These are phyloP conservation scores for Coturnix japonica DNA, from an alignment of 2,113 vertebrate species.

Conservation along the genomic window DNA sequence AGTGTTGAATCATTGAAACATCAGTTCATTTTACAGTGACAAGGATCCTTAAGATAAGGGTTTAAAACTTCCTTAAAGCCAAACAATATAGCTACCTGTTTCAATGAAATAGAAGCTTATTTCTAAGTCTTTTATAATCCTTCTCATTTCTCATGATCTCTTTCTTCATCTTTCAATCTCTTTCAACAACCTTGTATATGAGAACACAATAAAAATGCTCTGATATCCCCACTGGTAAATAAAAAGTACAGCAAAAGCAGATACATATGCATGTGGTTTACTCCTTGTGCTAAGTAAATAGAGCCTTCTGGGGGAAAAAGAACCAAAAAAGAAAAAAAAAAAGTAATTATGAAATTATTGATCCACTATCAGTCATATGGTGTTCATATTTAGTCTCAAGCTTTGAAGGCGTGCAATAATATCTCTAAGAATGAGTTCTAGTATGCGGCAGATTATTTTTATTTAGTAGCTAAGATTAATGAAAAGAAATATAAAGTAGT, in stretches of 20 bases:
- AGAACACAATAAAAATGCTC: slow-evolving; percentile 39
- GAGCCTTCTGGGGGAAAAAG: background rate
- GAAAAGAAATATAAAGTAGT: background rate
- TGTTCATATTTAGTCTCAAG: background rate
- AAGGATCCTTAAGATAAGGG: slow-evolving; percentile 66
- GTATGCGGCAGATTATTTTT: background rate
- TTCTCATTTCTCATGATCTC: slow-evolving; percentile 66
- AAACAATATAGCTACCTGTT: slow-evolving; percentile 55
- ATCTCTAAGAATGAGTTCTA: background rate
- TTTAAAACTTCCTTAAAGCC: slow-evolving; percentile 64
- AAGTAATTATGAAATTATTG: slow-evolving; percentile 32
- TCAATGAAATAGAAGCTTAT: slow-evolving; percentile 67
- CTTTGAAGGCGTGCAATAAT: slow-evolving; percentile 5
- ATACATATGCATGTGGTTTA: background rate
- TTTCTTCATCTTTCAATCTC: slow-evolving; percentile 60
- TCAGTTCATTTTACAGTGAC: slow-evolving; percentile 55
- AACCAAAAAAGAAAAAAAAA: background rate
- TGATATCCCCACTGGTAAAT: slow-evolving; percentile 1
- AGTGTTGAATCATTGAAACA: slow-evolving; percentile 35
- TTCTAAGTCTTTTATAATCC: slow-evolving; percentile 70
- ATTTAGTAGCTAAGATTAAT: background rate
- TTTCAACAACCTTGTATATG: slow-evolving; percentile 54
- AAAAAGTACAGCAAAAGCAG: background rate
- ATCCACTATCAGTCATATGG: background rate
- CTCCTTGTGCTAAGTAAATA: background rate